phyloP scores from a whole-genome alignment of 2,113 vertebrate genomes.

The Tachycineta bicolor region DNA sequence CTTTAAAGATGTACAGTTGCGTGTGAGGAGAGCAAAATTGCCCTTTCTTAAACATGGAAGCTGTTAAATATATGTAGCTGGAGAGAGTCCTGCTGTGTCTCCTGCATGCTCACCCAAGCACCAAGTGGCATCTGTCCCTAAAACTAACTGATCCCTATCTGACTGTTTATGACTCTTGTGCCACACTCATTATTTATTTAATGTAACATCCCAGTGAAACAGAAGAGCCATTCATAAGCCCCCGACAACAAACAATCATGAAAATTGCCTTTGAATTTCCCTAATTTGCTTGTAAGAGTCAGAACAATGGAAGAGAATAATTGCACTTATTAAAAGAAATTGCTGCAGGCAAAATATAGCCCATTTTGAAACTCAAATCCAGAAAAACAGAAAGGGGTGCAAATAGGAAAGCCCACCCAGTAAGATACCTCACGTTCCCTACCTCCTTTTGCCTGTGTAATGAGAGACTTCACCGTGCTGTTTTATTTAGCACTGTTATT shows the following conservation, averaged over 20 bases:
- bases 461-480: constrained; percentile 27
- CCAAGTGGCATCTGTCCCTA: background rate
- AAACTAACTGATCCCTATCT: background rate
- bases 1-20: background rate
- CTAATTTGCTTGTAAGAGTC: constrained; percentile 56
- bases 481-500: constrained; percentile 26
- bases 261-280: constrained; percentile 67
- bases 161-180: background rate
- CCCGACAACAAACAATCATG: constrained; percentile 55
- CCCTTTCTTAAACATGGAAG: background rate
- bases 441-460: constrained; percentile 17
- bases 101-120: background rate
- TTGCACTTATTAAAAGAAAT: constrained; percentile 68
- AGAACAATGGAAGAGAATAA: constrained; percentile 61
- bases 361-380: constrained; percentile 48
- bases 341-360: constrained; percentile 53
- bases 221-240: constrained; percentile 50
- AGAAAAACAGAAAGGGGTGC: background rate
- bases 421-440: background rate
- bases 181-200: constrained; percentile 23
- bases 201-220: background rate
- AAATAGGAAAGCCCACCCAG: background rate
- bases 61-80: background rate
- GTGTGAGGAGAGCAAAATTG: background rate
- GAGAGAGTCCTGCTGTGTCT: background rate